Evolutionary conservation across 2,888 invertebrate genomes (phyloP).

Genomic region (Machimus rusticus): DNA sequence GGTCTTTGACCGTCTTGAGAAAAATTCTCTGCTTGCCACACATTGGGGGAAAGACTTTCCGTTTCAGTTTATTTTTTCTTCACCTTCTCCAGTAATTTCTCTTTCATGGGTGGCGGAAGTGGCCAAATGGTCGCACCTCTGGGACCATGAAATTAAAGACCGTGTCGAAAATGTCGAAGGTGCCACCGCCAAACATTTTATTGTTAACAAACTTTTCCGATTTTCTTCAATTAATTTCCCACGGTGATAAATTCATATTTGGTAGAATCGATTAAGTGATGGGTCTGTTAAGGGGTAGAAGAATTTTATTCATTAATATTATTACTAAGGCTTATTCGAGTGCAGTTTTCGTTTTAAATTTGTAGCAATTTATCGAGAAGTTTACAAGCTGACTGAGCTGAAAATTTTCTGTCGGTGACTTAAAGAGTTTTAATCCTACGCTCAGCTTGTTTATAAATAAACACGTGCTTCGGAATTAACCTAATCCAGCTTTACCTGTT

Average conservation of each 20-base stretch:
- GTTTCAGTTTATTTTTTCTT: neutral
- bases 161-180: neutral
- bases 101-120: neutral
- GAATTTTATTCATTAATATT: neutral
- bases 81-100: neutral
- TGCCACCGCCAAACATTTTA: neutral
- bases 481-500: neutral
- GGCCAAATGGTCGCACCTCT: neutral
- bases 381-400: too few relatives aligned
- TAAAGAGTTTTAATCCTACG: neutral
- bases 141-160: neutral
- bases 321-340: too few relatives aligned
- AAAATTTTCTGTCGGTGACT: neutral
- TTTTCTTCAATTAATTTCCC: neutral
- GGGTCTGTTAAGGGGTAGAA: neutral
- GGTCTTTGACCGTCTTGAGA: neutral
- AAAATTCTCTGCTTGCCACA: neutral
- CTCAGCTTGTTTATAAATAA: slow-evolving; percentile 2
- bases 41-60: neutral
- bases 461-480: neutral
- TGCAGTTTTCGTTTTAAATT: too few relatives aligned
- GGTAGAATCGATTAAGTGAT: neutral
- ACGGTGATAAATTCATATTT: neutral
- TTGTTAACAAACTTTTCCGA: neutral
- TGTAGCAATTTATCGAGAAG: too few relatives aligned